Conservation (phyloP, 2,113 vertebrate species). For the Nettapus auritus region DNA sequence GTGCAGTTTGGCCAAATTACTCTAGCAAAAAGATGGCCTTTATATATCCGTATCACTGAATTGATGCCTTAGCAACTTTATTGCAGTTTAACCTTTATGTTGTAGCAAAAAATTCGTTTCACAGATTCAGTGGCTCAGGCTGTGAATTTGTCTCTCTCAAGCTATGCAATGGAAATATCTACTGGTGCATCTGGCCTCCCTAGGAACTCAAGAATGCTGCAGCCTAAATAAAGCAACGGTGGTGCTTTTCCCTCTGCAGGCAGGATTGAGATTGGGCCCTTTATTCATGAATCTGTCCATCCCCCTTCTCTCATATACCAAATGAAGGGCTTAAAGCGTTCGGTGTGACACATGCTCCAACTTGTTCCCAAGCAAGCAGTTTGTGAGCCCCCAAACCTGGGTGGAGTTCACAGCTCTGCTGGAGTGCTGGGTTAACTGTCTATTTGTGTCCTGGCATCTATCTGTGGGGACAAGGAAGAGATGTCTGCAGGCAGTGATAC, state of each 20-base stretch:
- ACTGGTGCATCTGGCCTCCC: neutral
- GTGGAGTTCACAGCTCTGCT: neutral
- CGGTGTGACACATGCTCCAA: neutral
- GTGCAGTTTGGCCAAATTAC: slow-evolving; percentile 2
- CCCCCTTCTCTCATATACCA: neutral
- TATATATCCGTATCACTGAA: neutral
- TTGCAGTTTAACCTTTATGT: slow-evolving; percentile 51
- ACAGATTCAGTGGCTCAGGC: neutral
- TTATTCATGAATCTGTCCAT: neutral
- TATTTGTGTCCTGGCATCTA: neutral
- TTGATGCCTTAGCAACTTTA: neutral
- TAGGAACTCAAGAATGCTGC: neutral
- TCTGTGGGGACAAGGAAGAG: neutral
- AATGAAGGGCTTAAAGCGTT: neutral
- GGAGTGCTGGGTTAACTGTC: neutral
- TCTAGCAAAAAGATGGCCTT: slow-evolving; percentile 3
- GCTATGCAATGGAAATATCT: neutral
- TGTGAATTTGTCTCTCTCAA: neutral
- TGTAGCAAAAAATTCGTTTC: slow-evolving; percentile 22
- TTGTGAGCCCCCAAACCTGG: neutral
- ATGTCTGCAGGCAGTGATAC: neutral
- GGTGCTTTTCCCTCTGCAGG: neutral
- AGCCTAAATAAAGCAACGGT: neutral
- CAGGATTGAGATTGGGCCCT: neutral
- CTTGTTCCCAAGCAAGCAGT: neutral